Percentiles rank a stretch among this genome's conserved stretches.
phyloP scores from a whole-genome alignment of 2,113 vertebrate species.

The Leptobrachium ailaonicum region DNA sequence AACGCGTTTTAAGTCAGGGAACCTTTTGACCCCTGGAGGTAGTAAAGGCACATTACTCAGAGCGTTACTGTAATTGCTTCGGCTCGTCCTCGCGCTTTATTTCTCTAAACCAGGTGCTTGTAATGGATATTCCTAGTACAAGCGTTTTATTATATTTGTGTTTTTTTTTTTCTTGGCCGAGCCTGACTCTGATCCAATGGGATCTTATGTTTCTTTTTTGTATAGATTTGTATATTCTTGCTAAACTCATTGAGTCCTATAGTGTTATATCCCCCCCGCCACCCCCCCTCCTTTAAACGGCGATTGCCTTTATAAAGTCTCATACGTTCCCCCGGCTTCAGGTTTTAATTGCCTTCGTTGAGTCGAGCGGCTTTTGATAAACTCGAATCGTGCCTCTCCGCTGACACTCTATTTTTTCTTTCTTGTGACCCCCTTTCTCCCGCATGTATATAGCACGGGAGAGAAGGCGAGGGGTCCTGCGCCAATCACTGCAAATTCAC shows the following conservation, averaged over 20 bases:
- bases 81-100: background rate
- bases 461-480: background rate
- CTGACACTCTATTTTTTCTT: background rate
- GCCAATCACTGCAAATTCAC: constrained; percentile 14
- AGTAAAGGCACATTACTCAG: background rate
- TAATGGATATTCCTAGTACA: no score
- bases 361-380: constrained; percentile 34
- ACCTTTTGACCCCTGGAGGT: background rate
- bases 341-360: constrained; percentile 37
- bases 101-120: background rate
- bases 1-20: background rate
- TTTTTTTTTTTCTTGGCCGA: background rate
- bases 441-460: constrained; percentile 16
- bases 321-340: background rate
- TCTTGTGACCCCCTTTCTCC: background rate
- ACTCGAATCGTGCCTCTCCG: background rate
- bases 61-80: background rate
- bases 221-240: background rate
- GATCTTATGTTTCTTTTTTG: background rate
- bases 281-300: background rate
- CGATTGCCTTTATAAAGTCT: no score
- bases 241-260: background rate
- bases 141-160: background rate
- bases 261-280: constrained; percentile 1
- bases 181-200: no score